Evolutionary conservation across 2,888 invertebrate genomes (phyloP).

Genomic region (Aethes cnicana): DNA sequence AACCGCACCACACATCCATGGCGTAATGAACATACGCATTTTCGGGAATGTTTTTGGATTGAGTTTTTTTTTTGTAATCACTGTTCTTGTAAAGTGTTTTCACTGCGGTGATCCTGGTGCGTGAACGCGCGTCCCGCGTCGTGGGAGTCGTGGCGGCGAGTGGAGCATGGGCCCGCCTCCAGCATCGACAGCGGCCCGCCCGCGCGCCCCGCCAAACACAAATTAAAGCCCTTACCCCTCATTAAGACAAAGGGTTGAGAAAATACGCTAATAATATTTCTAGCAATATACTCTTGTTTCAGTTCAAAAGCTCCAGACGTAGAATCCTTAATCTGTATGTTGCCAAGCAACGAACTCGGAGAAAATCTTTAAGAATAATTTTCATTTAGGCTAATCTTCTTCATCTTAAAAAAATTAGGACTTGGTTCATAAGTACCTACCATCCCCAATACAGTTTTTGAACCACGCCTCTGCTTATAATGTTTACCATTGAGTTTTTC

Average conservation of each 20-base stretch:
- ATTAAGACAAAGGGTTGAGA: constrained; percentile 27
- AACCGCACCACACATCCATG: constrained; percentile 24
- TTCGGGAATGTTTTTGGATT: not conserved
- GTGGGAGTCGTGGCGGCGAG: constrained; percentile 53
- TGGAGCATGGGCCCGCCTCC: constrained; percentile 55
- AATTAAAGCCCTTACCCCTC: constrained; percentile 40
- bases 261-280: constrained; percentile 5
- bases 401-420: no score
- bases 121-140: constrained; percentile 61
- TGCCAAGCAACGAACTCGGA: no score
- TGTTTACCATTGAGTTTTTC: no score
- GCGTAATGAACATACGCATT: constrained; percentile 19
- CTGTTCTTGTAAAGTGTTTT: constrained; percentile 1
- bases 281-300: constrained; percentile 17
- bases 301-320: not conserved
- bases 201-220: constrained; percentile 49
- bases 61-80: not conserved
- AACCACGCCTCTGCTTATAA: no score
- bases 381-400: no score
- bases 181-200: constrained; percentile 38
- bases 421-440: no score
- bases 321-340: not conserved
- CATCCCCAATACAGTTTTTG: no score
- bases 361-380: no score
- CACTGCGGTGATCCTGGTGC: constrained; percentile 9